Conservation (phyloP, 64 coral and sea anemone genomes). For the Cladopsammia gracilis region DNA sequence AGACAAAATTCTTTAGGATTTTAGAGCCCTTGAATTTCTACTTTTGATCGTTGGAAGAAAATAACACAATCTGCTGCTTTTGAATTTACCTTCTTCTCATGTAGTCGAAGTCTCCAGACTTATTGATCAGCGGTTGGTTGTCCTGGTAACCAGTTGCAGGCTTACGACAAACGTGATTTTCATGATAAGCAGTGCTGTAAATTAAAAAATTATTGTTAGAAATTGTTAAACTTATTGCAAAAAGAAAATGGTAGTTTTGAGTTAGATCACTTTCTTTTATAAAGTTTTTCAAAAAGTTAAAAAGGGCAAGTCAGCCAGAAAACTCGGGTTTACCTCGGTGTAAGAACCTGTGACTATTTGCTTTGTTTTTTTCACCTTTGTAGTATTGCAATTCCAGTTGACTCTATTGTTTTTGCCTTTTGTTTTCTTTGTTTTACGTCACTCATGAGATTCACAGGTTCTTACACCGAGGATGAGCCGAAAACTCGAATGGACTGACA, state of each 20-base stretch:
- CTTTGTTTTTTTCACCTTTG: too few relatives aligned
- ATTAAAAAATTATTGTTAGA: neutral
- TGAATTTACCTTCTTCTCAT: neutral
- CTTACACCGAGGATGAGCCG: too few relatives aligned
- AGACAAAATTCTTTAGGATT: neutral
- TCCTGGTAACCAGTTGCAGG: neutral
- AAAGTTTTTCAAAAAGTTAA: too few relatives aligned
- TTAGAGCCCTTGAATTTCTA: neutral
- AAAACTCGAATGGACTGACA: too few relatives aligned
- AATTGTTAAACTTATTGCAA: neutral
- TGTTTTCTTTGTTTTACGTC: too few relatives aligned
- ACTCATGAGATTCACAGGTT: too few relatives aligned
- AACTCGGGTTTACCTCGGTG: too few relatives aligned
- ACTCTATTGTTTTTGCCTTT: too few relatives aligned
- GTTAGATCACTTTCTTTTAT: neutral
- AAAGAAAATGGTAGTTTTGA: neutral
- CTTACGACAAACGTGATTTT: neutral
- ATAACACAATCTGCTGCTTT: neutral
- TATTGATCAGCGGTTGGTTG: neutral
- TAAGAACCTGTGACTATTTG: too few relatives aligned
- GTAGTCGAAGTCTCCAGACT: neutral
- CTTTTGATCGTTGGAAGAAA: constrained; percentile 9
- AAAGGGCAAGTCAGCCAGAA: too few relatives aligned
- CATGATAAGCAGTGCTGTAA: neutral
- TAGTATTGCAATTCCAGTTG: too few relatives aligned